These are phyloP conservation scores for Cossypha caffra DNA, from an alignment of 2,797 vertebrate genomes.

Conservation along the genomic window DNA sequence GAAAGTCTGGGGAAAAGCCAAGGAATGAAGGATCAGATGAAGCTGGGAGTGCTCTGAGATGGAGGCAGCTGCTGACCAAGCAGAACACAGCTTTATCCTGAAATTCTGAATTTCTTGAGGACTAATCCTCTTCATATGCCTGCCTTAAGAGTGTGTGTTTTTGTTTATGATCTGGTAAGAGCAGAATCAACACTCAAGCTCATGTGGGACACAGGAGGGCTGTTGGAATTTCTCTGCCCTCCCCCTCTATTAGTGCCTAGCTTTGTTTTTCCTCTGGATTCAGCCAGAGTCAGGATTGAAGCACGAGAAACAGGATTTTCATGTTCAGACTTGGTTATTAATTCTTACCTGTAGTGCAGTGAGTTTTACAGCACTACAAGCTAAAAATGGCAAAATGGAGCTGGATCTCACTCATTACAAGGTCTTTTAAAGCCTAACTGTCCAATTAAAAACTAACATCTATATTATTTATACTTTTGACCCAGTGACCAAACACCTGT, in stretches of 20 bases:
- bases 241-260: neutral
- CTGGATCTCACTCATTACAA: too few species aligned
- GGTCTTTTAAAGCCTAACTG: too few species aligned
- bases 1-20: neutral
- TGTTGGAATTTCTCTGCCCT: neutral
- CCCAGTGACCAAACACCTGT: too few species aligned
- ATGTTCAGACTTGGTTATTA: too few species aligned
- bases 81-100: neutral
- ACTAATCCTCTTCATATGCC: neutral
- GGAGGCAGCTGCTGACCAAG: neutral
- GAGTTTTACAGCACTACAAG: too few species aligned
- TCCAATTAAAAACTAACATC: too few species aligned
- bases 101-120: neutral
- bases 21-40: neutral
- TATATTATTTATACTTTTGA: too few species aligned
- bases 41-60: neutral
- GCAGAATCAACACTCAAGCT: neutral
- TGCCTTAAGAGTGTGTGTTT: neutral
- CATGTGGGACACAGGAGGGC: neutral
- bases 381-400: too few species aligned
- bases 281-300: too few species aligned
- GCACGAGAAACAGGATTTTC: too few species aligned
- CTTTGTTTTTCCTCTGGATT: too few species aligned
- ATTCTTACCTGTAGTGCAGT: too few species aligned
- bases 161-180: neutral